Base-by-base conservation (phyloP, 2,113 vertebrate species). In the Psilopogon haemacephalus region DNA sequence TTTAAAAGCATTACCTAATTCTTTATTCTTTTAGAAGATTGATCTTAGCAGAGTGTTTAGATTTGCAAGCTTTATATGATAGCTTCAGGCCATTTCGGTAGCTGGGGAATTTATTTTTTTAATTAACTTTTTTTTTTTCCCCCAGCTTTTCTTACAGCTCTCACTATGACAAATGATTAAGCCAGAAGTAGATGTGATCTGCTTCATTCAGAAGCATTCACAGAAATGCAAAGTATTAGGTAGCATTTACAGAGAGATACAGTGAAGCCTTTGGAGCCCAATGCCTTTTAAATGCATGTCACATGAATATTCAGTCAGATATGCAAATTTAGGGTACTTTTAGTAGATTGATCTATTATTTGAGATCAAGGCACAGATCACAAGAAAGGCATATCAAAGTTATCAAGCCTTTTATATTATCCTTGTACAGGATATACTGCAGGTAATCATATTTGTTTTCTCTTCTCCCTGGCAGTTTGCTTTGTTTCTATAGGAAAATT, bases 271-370 rank as follows among this genome's bases (percentile, higher is more conserved):
- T 75, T 56, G 28, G 63, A 92, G 68, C 64, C 65, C 33, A 82
- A 72, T 3, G 12, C 27, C 50, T 93, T 93, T 92, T 81, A 92
- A 91, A 93, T 74, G 67, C 21, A 64, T 59, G 64, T 48, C 78
- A 92, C 37, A 72, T 93, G 91, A 96, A 95, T 84, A 89, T 92
- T 86, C 88, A 96, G 79, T 84, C 42, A 96, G 72, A 94, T 91
- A 94, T 93, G 71, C 55, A 95, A 90, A 95, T 93, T 17, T 63
- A 80, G 15, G 5, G 4, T 68, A 48, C 68, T 90, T 68, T 88
- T 68, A 92, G 71, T 76, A 83, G 84, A 87, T 86, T 94, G 67
- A 88, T 85, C 44, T 89, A 81, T 94, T 92, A 82, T 88, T 93
- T 92, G 82, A 96, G 72, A 95, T 90, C 82, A 95, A 96, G 89